Base-by-base conservation (phyloP, 1,140 invertebrate genomes). In the Cepaea nemoralis region DNA sequence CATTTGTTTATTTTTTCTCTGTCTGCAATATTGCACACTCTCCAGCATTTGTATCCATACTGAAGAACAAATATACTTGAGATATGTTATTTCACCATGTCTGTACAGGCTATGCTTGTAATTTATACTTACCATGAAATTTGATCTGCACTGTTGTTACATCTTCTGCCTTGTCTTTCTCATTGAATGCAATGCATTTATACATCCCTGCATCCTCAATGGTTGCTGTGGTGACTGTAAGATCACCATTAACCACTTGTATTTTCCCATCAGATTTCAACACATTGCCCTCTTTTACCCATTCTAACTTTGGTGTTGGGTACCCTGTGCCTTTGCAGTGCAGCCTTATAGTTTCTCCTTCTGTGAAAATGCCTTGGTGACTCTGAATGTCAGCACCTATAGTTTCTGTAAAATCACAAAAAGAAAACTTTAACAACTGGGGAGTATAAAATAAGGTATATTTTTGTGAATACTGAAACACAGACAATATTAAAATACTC, bases 141-240 rank as follows among this genome's bases (percentile, higher is more conserved):
- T 82, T 82, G 0, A 88, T 84, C 67, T 87, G 85, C 31, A 88
- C 50, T n/a, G 74, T 85, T 33, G 87, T 85, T 22, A 85, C 50
- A 59, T 84, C 82, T 31, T 79, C 73, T 16, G 74, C 74, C 42
- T 82, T 81, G 37, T 82, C 77, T 45, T 82, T 59, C 37, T 73
- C 67, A 81, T 86, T 86, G 71, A 22, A 82, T 16, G 71, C 86
- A 24, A 87, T 77, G 82, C 87, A 88, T 33, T 81, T 85, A 71
- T 88, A 88, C 33, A 83, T 39, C 5, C 87, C 87, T 37, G 85
- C 81, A 70, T 88, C 85, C 59, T 88, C 87, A 42, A 87, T 78
- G 33, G 81, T 77, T 1, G 86, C 76, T 14, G 80, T 77, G 5
- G 71, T 76, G 35, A 88, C 82, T 24, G 83, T 77, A 66, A 88